Evolutionary conservation across 1,140 invertebrate genomes (phyloP).

Genomic region (Pteromalus puparum): DNA sequence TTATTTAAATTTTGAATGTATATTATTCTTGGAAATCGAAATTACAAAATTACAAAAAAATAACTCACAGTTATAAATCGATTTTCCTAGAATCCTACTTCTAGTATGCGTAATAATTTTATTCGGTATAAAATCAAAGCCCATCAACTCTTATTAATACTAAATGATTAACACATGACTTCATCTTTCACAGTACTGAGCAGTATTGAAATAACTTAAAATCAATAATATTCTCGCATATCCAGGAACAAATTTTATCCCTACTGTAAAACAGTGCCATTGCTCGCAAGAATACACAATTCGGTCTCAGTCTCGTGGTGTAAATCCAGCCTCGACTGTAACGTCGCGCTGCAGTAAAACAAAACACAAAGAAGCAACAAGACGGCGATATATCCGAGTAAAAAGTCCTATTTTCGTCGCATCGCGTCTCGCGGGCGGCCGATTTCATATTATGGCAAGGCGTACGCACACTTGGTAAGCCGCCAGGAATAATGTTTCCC

Average conservation of each 20-base stretch:
- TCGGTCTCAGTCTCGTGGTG: neutral
- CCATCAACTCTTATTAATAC: too few species aligned
- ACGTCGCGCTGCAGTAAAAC: neutral
- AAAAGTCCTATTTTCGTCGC: conserved; percentile 47
- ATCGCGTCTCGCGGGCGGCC: neutral
- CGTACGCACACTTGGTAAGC: conserved; percentile 29
- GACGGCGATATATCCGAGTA: neutral
- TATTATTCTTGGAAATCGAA: too few species aligned
- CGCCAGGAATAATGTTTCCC: conserved; percentile 57
- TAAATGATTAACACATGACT: too few species aligned
- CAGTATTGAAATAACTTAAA: neutral
- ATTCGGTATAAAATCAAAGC: too few species aligned
- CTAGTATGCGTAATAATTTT: too few species aligned
- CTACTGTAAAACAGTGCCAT: neutral
- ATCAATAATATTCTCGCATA: neutral
- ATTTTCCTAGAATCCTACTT: too few species aligned
- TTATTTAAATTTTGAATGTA: too few species aligned
- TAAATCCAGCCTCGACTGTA: neutral
- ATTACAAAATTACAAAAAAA: too few species aligned
- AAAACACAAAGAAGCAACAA: neutral
- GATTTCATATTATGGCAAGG: conserved; percentile 26
- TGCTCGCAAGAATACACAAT: neutral
- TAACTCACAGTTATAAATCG: too few species aligned
- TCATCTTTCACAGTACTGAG: too few species aligned
- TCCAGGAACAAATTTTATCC: neutral